phyloP scores from a whole-genome alignment of 64 coral and sea anemone species.

The Montipora sp. region DNA sequence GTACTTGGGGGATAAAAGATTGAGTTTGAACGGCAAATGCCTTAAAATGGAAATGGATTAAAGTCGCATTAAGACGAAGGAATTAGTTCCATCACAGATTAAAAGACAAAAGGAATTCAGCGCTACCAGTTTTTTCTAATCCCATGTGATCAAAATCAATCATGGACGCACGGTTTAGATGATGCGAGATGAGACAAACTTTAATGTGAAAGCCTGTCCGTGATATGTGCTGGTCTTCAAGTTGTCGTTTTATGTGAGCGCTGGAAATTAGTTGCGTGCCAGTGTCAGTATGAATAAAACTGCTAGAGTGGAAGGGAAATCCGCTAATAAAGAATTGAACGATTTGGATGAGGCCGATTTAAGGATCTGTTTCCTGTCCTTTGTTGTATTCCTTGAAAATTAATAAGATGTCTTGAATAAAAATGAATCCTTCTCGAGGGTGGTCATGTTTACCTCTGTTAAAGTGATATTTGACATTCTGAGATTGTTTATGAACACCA shows the following conservation, averaged over 20 bases:
- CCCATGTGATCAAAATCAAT: background rate
- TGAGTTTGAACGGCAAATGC: background rate
- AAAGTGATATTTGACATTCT: slow-evolving; percentile 57
- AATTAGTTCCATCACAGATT: background rate
- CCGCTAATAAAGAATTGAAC: slow-evolving; percentile 22
- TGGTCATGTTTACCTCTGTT: slow-evolving; percentile 43
- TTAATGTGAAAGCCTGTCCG: background rate
- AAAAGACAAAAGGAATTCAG: background rate
- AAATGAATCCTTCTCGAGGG: slow-evolving; percentile 18
- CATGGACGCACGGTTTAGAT: background rate
- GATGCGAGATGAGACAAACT: background rate
- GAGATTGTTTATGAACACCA: slow-evolving; percentile 44
- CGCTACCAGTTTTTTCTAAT: background rate
- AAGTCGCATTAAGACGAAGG: background rate
- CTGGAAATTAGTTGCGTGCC: slow-evolving; percentile 15
- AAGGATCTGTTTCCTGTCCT: slow-evolving; percentile 38
- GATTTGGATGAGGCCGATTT: slow-evolving; percentile 3
- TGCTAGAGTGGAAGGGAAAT: slow-evolving; percentile 14
- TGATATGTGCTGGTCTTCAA: background rate
- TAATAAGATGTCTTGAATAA: slow-evolving; percentile 54
- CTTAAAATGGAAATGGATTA: background rate
- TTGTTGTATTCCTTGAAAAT: slow-evolving; percentile 54
- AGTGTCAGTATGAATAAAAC: background rate
- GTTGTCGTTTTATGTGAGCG: background rate
- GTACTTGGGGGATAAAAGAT: background rate